phyloP scores from a whole-genome alignment of 2,113 vertebrate species.

The Spizaetus ornatus region DNA sequence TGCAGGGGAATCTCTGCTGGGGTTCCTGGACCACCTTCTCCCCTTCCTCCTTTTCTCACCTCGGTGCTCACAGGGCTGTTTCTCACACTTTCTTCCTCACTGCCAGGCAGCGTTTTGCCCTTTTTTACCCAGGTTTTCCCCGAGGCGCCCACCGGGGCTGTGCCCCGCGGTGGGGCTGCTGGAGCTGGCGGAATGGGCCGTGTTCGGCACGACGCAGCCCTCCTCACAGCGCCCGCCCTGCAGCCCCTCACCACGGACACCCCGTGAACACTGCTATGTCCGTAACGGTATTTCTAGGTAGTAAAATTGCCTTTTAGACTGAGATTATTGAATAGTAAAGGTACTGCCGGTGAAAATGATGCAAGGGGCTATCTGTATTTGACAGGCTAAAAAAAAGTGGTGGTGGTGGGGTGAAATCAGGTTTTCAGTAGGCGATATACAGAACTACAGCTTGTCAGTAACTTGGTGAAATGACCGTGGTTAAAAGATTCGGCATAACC shows the following conservation, averaged over 20 bases:
- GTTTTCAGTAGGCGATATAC: not conserved
- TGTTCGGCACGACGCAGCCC: not conserved
- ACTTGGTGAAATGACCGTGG: not conserved
- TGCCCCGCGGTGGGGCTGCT: not conserved
- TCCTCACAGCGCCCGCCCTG: not conserved
- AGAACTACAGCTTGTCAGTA: not conserved
- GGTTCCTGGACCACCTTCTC: too few species aligned
- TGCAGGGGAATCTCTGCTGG: not conserved
- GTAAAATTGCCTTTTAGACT: not conserved
- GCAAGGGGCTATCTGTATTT: not conserved
- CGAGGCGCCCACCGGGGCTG: accelerated
- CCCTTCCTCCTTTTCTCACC: too few species aligned
- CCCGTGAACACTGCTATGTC: accelerated
- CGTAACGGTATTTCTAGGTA: accelerated
- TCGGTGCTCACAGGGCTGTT: not conserved
- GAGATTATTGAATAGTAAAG: not conserved
- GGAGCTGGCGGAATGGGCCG: not conserved
- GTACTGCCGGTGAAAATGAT: not conserved
- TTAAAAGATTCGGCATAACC: not conserved
- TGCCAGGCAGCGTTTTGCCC: not conserved
- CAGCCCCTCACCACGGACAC: too few species aligned
- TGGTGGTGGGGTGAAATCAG: accelerated
- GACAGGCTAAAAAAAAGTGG: not conserved
- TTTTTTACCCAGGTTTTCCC: not conserved
- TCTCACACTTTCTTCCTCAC: not conserved